A percentile compares a stretch with the other conserved stretches of the same genome.
phyloP scores from a whole-genome alignment of 2,888 invertebrate species.

The Cataglyphis rosenhaueri region DNA sequence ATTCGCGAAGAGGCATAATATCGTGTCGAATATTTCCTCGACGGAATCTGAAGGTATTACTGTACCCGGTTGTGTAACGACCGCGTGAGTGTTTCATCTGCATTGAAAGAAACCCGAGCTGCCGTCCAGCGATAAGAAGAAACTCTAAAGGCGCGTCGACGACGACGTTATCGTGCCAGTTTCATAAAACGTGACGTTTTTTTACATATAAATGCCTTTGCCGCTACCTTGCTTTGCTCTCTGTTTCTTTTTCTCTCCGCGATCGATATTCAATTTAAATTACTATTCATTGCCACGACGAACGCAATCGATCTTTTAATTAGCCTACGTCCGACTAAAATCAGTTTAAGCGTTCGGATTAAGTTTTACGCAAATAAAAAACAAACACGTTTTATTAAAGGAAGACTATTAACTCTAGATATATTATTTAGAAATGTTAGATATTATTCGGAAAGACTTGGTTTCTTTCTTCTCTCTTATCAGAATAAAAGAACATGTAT shows the following conservation, averaged over 20 bases:
- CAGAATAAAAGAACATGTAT: background rate
- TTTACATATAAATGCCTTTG: background rate
- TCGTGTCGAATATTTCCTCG: background rate
- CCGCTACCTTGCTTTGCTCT: background rate
- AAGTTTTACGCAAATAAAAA: background rate
- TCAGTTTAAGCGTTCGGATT: background rate
- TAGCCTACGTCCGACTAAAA: background rate
- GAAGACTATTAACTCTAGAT: background rate
- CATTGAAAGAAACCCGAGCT: slow-evolving; percentile 42
- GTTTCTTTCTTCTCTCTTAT: background rate
- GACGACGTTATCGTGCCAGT: slow-evolving; percentile 52
- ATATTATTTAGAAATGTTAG: background rate
- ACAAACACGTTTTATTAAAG: background rate
- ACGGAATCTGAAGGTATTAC: background rate
- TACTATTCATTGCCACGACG: background rate
- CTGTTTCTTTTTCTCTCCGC: background rate
- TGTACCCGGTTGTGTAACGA: background rate
- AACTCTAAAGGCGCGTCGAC: slow-evolving; percentile 45
- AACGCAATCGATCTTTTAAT: slow-evolving; percentile 15
- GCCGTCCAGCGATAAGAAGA: slow-evolving; percentile 51
- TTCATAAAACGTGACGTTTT: slow-evolving; percentile 32
- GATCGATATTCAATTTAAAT: slow-evolving; percentile 34
- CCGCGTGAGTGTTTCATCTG: background rate
- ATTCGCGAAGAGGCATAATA: background rate
- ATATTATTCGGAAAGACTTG: background rate